These are phyloP conservation scores for Acomys russatus DNA, from an alignment of 2,797 vertebrate genomes.

Conservation along the genomic window DNA sequence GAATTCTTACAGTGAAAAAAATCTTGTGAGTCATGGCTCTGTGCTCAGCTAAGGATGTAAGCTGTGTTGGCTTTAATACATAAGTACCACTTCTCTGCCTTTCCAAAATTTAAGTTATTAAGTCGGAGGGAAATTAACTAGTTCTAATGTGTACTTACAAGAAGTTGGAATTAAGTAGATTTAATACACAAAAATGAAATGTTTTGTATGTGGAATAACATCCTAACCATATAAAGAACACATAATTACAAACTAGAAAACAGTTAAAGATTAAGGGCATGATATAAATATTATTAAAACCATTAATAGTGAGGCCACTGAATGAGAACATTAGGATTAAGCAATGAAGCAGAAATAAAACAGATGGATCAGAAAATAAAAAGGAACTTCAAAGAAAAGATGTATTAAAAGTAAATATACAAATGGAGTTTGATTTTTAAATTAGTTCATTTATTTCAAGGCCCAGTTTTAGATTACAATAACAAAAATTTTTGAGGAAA, in stretches of 20 bases:
- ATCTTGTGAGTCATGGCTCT: slow-evolving; percentile 65
- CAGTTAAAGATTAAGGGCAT: slow-evolving; percentile 48
- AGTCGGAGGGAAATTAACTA: slow-evolving; percentile 73
- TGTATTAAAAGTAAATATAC: not conserved
- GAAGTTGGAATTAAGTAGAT: slow-evolving; percentile 61
- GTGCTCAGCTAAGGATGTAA: slow-evolving; percentile 50
- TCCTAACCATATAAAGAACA: slow-evolving; percentile 66
- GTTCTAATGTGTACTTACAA: slow-evolving; percentile 43
- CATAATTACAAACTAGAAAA: slow-evolving; percentile 78
- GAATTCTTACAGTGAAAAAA: slow-evolving; percentile 57
- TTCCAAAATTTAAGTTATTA: slow-evolving; percentile 27
- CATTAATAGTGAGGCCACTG: slow-evolving; percentile 77
- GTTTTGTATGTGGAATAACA: slow-evolving; percentile 47
- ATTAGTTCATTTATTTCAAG: slow-evolving; percentile 58
- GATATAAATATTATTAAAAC: slow-evolving; percentile 77
- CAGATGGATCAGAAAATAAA: slow-evolving; percentile 33
- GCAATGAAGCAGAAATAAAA: not conserved
- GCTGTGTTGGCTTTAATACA: slow-evolving; percentile 48
- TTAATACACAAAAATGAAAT: slow-evolving; percentile 16
- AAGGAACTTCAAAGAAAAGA: not conserved
- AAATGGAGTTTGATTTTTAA: slow-evolving; percentile 37
- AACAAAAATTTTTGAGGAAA: slow-evolving; percentile 34
- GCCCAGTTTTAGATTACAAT: not conserved
- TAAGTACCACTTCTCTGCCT: slow-evolving; percentile 60
- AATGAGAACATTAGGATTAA: slow-evolving; percentile 57